Base-by-base conservation (phyloP, 2,888 invertebrate genomes). In the Euproctis similis region DNA sequence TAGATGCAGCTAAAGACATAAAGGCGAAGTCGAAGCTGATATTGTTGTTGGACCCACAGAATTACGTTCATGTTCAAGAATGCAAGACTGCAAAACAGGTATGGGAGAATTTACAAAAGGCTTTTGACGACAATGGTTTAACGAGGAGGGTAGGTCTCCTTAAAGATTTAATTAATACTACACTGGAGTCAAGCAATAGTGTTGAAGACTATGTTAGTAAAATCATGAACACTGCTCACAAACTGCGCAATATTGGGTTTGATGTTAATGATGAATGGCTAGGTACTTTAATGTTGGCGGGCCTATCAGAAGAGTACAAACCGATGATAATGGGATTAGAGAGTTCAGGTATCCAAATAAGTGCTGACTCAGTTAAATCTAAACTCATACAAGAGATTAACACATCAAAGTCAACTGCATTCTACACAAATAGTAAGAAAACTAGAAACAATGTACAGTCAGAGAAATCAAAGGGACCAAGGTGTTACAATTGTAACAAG, bases 401-500 rank as follows among this genome's bases (percentile, higher is more conserved):
- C n/a, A n/a, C n/a, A n/a, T n/a, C n/a, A n/a, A n/a, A n/a, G n/a
- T n/a, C n/a, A n/a, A n/a, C n/a, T n/a, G n/a, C n/a, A n/a, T n/a
- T n/a, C n/a, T n/a, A n/a, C n/a, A n/a, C n/a, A n/a, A n/a, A n/a
- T n/a, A n/a, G n/a, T n/a, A n/a, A n/a, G n/a, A n/a, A n/a, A n/a
- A n/a, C n/a, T n/a, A n/a, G n/a, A n/a, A n/a, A n/a, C n/a, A n/a
- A n/a, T n/a, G n/a, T n/a, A n/a, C n/a, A n/a, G n/a, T n/a, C n/a
- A n/a, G n/a, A n/a, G n/a, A n/a, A n/a, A n/a, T n/a, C n/a, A n/a
- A 41, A 39, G 13, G 42, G 44, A 0, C 47, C 41, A 1, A 14
- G 49, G 7, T 50, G 47, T 24, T 53, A 8, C 17, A 41, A 36
- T n/a, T 48, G 49, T 18, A 46, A 50, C 19, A 42, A 27, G 12